Conservation (phyloP, 1,140 invertebrate genomes). For the Augochlora pura region DNA sequence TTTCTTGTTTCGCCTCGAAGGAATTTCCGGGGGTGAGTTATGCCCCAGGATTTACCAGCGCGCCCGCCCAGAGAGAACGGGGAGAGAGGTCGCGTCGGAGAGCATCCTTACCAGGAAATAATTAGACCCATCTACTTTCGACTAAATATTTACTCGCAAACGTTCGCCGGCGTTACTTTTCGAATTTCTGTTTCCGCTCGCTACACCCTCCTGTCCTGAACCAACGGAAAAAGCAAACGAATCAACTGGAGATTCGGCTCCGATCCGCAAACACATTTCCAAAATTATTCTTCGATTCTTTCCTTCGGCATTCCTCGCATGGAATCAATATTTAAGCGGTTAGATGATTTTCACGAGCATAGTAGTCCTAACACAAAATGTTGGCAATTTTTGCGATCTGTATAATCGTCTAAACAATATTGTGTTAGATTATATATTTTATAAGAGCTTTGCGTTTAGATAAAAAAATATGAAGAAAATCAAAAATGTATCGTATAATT, state of each 20-base stretch:
- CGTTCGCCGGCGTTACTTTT: background rate
- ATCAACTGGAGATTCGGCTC: background rate
- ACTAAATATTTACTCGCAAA: slow-evolving; percentile 30
- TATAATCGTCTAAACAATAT: too few relatives aligned
- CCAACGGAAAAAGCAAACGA: background rate
- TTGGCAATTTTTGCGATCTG: too few relatives aligned
- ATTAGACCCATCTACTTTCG: slow-evolving; percentile 35
- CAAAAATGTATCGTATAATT: too few relatives aligned
- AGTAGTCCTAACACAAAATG: too few relatives aligned
- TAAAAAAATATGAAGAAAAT: too few relatives aligned
- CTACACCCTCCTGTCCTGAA: background rate
- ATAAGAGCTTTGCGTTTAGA: too few relatives aligned
- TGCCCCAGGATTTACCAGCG: background rate
- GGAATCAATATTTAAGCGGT: too few relatives aligned
- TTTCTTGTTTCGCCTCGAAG: slow-evolving; percentile 4
- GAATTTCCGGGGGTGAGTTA: slow-evolving; percentile 13
- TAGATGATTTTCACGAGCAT: too few relatives aligned
- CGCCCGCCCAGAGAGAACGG: background rate
- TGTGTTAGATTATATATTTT: too few relatives aligned
- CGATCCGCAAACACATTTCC: background rate
- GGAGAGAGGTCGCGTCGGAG: background rate
- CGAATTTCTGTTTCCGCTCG: background rate
- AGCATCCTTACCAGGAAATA: slow-evolving; percentile 4
- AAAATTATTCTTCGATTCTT: background rate
- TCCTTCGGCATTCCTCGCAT: too few relatives aligned